Percentiles rank a stretch among this genome's conserved stretches.
Conservation (phyloP, 30 jellyfish, hydroid and myxozoan species). For the Chrysaora quinquecirrha region DNA sequence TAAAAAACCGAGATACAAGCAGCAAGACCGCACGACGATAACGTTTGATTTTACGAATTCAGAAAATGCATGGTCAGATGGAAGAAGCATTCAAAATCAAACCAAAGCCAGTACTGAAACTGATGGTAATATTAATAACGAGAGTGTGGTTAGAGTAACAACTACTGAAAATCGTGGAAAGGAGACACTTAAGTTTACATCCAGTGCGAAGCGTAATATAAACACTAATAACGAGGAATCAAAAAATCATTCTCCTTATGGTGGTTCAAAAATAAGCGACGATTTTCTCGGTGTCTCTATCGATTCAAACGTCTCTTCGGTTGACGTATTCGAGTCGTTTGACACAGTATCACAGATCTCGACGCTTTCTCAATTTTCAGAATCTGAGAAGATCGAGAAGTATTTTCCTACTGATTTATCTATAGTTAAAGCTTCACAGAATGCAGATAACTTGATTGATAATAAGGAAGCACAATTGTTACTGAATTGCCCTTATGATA, state of each 20-base stretch:
- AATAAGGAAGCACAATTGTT: background rate
- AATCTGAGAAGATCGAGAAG: slow-evolving; percentile 54
- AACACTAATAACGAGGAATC: too few species aligned
- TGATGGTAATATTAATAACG: too few species aligned
- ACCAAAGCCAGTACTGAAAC: too few species aligned
- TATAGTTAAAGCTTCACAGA: background rate
- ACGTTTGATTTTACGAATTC: background rate
- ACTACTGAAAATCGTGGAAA: too few species aligned
- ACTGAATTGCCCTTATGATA: background rate
- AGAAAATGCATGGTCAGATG: background rate
- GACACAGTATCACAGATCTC: slow-evolving; percentile 62
- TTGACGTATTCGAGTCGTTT: slow-evolving; percentile 55
- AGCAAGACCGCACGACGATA: background rate
- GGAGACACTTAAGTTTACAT: too few species aligned
- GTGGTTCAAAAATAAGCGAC: slow-evolving; percentile 1
- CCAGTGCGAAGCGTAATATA: too few species aligned
- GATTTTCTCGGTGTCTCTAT: slow-evolving; percentile 55
- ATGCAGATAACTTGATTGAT: background rate
- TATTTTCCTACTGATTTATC: slow-evolving; percentile 31
- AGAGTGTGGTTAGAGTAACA: too few species aligned
- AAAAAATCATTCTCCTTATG: too few species aligned
- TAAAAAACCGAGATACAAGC: slow-evolving; percentile 2
- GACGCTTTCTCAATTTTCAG: slow-evolving; percentile 26
- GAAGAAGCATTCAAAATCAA: too few species aligned
- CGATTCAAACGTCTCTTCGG: slow-evolving; percentile 51